Evolutionary conservation across 2,113 vertebrate genomes (phyloP).

Genomic region (Anhinga anhinga): DNA sequence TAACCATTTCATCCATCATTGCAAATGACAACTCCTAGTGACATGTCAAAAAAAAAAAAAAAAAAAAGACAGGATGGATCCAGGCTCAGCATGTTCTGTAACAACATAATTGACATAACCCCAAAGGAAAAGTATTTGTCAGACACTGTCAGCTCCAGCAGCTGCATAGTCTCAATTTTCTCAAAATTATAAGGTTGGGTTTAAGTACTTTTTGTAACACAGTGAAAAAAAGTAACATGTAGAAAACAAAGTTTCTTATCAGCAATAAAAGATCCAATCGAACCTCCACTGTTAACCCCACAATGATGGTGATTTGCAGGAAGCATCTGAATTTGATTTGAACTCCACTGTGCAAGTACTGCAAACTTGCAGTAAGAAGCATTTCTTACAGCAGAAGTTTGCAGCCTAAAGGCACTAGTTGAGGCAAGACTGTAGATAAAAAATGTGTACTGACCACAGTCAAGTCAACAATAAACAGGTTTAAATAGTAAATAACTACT

Average conservation of each 20-base stretch:
- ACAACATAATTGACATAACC: conserved; percentile 4
- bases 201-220: not conserved
- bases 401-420: rapidly evolving
- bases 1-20: not conserved
- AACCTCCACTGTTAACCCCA: not conserved
- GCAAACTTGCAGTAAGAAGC: not conserved
- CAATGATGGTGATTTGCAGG: not conserved
- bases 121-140: not conserved
- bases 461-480: not conserved
- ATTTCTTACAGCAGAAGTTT: not conserved
- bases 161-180: not conserved
- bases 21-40: not conserved
- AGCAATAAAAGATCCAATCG: not conserved
- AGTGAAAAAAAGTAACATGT: not conserved
- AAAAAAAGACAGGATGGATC: not conserved
- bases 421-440: rapidly evolving
- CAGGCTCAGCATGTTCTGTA: not conserved
- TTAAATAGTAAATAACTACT: not conserved
- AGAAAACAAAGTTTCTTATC: not conserved
- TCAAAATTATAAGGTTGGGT: conserved; percentile 3
- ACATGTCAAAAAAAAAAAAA: not conserved
- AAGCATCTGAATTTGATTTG: not conserved
- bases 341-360: not conserved
- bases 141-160: conserved; percentile 5
- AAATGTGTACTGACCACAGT: rapidly evolving